These are phyloP conservation scores for Napeogenes sylphis DNA, from an alignment of 2,888 invertebrate species.

Conservation along the genomic window DNA sequence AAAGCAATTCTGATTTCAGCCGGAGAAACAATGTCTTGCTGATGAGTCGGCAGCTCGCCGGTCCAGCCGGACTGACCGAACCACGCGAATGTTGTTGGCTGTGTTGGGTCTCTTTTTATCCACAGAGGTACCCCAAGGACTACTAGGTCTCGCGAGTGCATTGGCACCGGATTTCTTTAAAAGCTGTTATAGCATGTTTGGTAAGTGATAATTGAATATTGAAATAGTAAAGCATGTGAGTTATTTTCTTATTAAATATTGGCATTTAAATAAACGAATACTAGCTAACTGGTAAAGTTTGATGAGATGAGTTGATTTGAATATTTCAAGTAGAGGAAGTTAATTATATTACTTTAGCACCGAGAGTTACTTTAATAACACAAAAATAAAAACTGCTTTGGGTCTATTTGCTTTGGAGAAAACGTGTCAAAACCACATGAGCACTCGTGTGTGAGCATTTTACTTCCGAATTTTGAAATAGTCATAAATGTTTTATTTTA, in stretches of 20 bases:
- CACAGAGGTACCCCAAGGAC: slow-evolving; percentile 93
- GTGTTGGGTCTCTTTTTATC: slow-evolving; percentile 91
- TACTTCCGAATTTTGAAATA: background rate
- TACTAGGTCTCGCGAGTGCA: slow-evolving; percentile 88
- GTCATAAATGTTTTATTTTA: no score
- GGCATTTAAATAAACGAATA: no score
- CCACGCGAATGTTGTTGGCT: slow-evolving; percentile 92
- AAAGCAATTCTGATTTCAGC: slow-evolving; percentile 38
- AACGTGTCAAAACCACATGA: no score
- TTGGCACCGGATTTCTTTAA: slow-evolving; percentile 86
- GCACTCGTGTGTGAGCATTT: no score
- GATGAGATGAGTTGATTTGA: background rate
- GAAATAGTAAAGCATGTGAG: background rate
- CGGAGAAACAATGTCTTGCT: slow-evolving; percentile 67
- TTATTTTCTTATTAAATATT: no score
- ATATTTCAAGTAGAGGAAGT: no score
- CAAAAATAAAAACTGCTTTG: no score
- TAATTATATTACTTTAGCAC: background rate
- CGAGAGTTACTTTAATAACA: no score
- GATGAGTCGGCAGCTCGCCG: slow-evolving; percentile 62
- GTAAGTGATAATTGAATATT: slow-evolving; percentile 61
- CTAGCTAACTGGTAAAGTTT: no score
- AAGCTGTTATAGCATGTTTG: slow-evolving; percentile 88
- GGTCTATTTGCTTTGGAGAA: no score
- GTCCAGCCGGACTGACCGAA: slow-evolving; percentile 83